Percentiles rank a stretch among this genome's conserved stretches.
Conservation (phyloP, 2,113 vertebrate genomes). For the Sceloporus undulatus region DNA sequence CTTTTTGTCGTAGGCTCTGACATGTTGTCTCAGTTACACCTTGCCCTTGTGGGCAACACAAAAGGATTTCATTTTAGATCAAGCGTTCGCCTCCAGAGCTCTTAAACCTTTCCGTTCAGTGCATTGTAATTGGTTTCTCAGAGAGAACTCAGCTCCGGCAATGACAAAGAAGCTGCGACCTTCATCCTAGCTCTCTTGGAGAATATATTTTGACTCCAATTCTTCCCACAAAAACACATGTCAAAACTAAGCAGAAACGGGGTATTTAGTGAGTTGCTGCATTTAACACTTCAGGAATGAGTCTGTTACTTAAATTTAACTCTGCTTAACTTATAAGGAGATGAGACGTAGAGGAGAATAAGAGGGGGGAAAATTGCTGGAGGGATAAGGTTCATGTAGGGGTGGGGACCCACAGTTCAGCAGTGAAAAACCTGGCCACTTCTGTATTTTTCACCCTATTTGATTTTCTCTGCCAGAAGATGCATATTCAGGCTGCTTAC, state of each 20-base stretch:
- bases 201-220: constrained; percentile 51
- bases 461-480: not conserved
- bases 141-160: constrained; percentile 23
- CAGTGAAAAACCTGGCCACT: not conserved
- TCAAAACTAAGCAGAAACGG: not conserved
- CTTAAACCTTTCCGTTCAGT: not conserved
- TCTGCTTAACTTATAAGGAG: constrained; percentile 17
- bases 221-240: constrained; percentile 6
- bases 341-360: not conserved
- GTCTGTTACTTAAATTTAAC: not conserved
- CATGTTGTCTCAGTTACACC: not conserved
- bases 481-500: not conserved
- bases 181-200: constrained; percentile 17
- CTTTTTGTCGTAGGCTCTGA: not conserved
- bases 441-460: not conserved
- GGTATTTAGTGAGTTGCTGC: constrained; percentile 46
- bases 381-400: accelerated
- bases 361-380: not conserved
- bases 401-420: not conserved
- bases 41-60: not conserved
- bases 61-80: constrained; percentile 28
- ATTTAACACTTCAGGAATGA: constrained; percentile 22
- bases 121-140: constrained; percentile 42
- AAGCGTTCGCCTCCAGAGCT: constrained; percentile 29
- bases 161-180: not conserved